A percentile compares a stretch with the other conserved stretches of the same genome.
Evolutionary conservation across 2,888 invertebrate species (phyloP).

Genomic region (Drosophila subquinaria): DNA sequence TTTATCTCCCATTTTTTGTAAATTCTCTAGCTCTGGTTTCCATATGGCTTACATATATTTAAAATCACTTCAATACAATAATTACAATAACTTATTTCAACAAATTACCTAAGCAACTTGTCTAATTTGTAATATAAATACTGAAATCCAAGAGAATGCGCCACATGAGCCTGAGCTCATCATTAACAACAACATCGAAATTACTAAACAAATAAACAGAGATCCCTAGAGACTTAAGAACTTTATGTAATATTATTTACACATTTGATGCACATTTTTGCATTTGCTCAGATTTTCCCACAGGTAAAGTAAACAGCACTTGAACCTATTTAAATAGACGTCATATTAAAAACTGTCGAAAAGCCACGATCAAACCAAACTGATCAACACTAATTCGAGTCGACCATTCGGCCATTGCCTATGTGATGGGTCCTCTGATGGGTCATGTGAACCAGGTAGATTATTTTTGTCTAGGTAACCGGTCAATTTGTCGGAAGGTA

Average conservation of each 20-base stretch:
- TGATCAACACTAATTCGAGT: slow-evolving; percentile 68
- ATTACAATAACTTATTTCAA: slow-evolving; percentile 21
- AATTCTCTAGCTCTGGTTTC: slow-evolving; percentile 15
- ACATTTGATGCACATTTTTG: slow-evolving; percentile 70
- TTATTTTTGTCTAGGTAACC: slow-evolving; percentile 51
- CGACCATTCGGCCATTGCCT: slow-evolving; percentile 37
- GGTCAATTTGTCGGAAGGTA: slow-evolving; percentile 52
- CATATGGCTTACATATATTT: slow-evolving; percentile 32
- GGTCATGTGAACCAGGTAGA: slow-evolving; percentile 42
- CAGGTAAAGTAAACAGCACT: slow-evolving; percentile 59
- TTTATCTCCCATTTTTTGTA: background rate
- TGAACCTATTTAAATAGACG: slow-evolving; percentile 77
- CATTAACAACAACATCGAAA: slow-evolving; percentile 5
- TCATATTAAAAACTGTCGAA: slow-evolving; percentile 70
- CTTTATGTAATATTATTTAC: slow-evolving; percentile 64
- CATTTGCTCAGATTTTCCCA: slow-evolving; percentile 66
- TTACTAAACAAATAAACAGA: slow-evolving; percentile 51
- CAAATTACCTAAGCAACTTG: slow-evolving; percentile 48
- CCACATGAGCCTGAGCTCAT: slow-evolving; percentile 30
- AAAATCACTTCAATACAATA: slow-evolving; percentile 9
- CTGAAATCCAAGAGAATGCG: slow-evolving; percentile 15
- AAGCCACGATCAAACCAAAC: slow-evolving; percentile 71
- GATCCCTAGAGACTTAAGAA: slow-evolving; percentile 4
- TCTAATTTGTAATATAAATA: slow-evolving; percentile 59
- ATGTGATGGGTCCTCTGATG: slow-evolving; percentile 7